Evolutionary conservation across 2,888 invertebrate genomes (phyloP), one percentile per base, ranked within the genome.

Genomic region (Caenorhabditis japonica): DNA sequence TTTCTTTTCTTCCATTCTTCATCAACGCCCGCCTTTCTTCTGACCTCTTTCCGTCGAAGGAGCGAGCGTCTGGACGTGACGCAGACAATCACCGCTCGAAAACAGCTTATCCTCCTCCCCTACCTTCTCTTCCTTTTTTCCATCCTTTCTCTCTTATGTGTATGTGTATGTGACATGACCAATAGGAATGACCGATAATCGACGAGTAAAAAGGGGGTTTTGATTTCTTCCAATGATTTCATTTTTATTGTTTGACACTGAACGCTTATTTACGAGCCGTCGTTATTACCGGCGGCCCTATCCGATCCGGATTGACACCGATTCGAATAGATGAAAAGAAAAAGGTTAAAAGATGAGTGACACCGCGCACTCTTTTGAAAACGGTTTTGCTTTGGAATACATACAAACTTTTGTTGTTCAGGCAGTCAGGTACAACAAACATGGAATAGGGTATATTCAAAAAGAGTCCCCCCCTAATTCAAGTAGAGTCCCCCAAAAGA

Each of bases 231-330:
- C n/a, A n/a, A n/a, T n/a, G n/a, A n/a, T n/a, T n/a, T n/a, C n/a
- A n/a, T n/a, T n/a, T n/a, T n/a, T n/a, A n/a, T n/a, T n/a, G n/a
- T n/a, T n/a, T 30, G 30, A 30, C 5, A 30, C 10, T 30, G 30
- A 47, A 56, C 66, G 66, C 66, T 66, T 66, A 66, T 66, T 66
- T 64, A 64, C 64, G 64, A 64, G 66, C 56, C 56, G 27, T 66
- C 66, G 66, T 66, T 66, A 66, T 56, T 49, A 41, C 52, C 21
- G 49, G 61, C 51, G 33, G 17, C 55, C 25, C 49, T 49, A 56
- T 66, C 55, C 55, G 47, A 55, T 64, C 39, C 66, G 66, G 47
- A 58, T 56, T 66, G 66, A 66, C 49, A 66, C 66, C 56, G 56
- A 43, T 51, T 66, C 66, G 36, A 36, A 33, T 34, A 17, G 36